Conservation (phyloP, 2,888 invertebrate genomes). For the Mythimna albipuncta region DNA sequence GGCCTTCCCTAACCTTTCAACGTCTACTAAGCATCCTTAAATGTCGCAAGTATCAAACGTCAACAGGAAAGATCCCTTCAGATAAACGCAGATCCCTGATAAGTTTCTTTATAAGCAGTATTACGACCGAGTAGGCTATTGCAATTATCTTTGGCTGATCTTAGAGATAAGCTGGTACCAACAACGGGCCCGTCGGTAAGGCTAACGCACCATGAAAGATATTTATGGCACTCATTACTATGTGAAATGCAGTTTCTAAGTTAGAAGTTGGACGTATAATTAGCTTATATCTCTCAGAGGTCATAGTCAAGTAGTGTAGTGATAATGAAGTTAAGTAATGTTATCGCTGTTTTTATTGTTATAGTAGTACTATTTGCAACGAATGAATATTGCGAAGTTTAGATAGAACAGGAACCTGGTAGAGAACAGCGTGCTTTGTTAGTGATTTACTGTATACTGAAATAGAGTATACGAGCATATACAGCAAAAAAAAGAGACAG, state of each 20-base stretch:
- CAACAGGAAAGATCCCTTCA: conserved; percentile 49
- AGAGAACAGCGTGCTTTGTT: background rate
- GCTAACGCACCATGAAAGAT: conserved; percentile 64
- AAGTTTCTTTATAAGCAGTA: conserved; percentile 56
- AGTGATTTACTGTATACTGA: no score
- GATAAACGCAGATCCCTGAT: conserved; percentile 54
- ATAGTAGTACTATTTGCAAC: conserved; percentile 17
- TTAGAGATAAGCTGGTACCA: conserved; percentile 62
- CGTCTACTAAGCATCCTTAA: conserved; percentile 27
- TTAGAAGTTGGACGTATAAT: conserved; percentile 54
- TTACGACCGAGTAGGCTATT: conserved; percentile 56
- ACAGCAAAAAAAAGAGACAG: background rate
- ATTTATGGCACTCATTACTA: conserved; percentile 59
- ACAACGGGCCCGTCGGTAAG: conserved; percentile 57
- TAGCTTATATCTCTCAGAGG: conserved; percentile 51
- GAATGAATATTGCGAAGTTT: conserved; percentile 13
- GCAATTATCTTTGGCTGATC: conserved; percentile 71
- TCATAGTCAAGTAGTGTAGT: conserved; percentile 38
- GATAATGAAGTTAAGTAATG: conserved; percentile 49
- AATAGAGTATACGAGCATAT: background rate
- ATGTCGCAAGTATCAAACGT: conserved; percentile 41
- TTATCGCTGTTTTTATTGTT: conserved; percentile 49
- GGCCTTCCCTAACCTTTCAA: conserved; percentile 41
- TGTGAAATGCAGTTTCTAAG: conserved; percentile 59
- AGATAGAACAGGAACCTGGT: background rate